Percentiles rank a stretch among this genome's conserved stretches.
Conservation (phyloP, 1,140 invertebrate species). For the Drosophila orosa region DNA sequence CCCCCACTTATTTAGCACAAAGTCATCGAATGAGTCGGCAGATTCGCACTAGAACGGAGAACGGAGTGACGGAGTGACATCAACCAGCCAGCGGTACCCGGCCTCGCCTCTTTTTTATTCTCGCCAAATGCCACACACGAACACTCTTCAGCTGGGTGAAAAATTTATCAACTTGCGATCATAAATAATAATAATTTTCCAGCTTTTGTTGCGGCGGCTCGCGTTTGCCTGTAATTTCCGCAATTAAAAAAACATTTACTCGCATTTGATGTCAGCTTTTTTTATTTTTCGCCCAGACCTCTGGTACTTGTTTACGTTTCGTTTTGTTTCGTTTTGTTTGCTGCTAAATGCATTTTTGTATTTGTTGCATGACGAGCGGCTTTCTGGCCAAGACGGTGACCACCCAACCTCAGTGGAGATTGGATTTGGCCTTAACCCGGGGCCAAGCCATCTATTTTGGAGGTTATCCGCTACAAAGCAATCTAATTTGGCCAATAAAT, state of each 20-base stretch:
- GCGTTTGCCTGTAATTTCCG: conserved; percentile 81
- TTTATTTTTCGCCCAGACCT: conserved; percentile 21
- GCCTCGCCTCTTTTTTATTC: conserved; percentile 3
- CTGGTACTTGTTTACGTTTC: conserved; percentile 41
- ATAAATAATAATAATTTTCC: conserved; percentile 83
- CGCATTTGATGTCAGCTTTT: conserved; percentile 63
- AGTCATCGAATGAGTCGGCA: conserved; percentile 48
- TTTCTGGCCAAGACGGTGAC: conserved; percentile 37
- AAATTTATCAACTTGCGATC: conserved; percentile 80
- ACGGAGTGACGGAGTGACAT: conserved; percentile 31
- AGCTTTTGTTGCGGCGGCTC: conserved; percentile 68
- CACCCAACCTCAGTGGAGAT: conserved; percentile 33
- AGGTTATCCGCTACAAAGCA: conserved; percentile 13
- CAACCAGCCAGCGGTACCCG: conserved; percentile 22
- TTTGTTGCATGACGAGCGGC: conserved; percentile 57
- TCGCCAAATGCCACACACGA: conserved; percentile 76
- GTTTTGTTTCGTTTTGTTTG: conserved; percentile 60
- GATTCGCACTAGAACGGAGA: conserved; percentile 40
- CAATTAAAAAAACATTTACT: conserved; percentile 84
- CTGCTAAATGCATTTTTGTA: conserved; percentile 59
- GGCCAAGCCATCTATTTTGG: conserved; percentile 37
- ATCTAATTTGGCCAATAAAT: conserved; percentile 2
- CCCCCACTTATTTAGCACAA: conserved; percentile 32
- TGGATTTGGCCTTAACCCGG: conserved; percentile 27
- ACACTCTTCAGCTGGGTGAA: conserved; percentile 58